Evolutionary conservation across 1,140 invertebrate genomes (phyloP), one percentile per base, ranked within the genome.

Genomic region (Zaprionus gabonicus): DNA sequence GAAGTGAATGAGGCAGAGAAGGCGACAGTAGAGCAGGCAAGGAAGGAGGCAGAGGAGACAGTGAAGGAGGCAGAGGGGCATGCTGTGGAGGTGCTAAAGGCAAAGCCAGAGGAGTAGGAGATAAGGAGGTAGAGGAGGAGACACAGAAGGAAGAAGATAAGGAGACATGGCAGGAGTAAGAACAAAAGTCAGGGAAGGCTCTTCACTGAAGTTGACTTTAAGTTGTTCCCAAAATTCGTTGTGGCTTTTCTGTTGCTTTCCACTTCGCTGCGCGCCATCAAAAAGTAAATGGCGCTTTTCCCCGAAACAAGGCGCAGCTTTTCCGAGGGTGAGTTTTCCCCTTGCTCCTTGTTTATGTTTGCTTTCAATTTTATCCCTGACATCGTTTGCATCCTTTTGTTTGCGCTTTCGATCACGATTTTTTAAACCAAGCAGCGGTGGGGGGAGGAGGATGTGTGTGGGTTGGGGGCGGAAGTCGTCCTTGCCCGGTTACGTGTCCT

Each of bases 361-460:
- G 81, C 85, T 82, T 82, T 90, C 73, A 69, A 82, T 75, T 78
- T 75, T 78, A 75, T 75, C 71, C 76, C 76, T 78, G 76, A 70
- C 76, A 78, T 75, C 65, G 65, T 78, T 74, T 55, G 76, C 76
- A 78, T 78, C 71, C 71, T 70, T 65, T 70, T 78, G 76, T 78
- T 70, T 65, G 65, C 17, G 53, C 76, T 65, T 78, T 78, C 71
- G 72, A 75, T 75, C 57, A 56, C 46, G 58, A 44, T 9, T 36
- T 55, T 51, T 44, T 56, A 15, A 27, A 53, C 53, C 7, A 13
- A 68, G 49, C 2, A n/a, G 27, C 5, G n/a, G 65, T n/a, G 57
- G 28, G 20, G 28, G 15, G 1, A 10, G 17, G 9, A 9, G 55
- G 10, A 25, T 38, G 46, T 65, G 23, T 12, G 17, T 46, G 17